Evolutionary conservation across 2,888 invertebrate species (phyloP), one percentile per base, ranked within the genome.

Genomic region (Philopedon plagiatum): DNA sequence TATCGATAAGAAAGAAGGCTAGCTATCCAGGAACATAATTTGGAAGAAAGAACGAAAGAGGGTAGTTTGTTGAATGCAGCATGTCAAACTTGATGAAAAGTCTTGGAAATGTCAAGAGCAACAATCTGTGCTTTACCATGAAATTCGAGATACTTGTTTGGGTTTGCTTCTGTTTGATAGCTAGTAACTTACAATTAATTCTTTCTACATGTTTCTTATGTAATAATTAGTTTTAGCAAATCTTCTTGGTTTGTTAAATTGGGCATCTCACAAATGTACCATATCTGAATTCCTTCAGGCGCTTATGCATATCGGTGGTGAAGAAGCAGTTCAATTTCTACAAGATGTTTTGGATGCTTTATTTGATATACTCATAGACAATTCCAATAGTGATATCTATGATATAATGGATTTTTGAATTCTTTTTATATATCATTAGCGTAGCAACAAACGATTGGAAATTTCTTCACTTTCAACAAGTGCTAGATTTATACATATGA

Each of bases 301-400:
- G 21, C 87, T 98, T 56, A 92, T 94, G 86, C 90, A 91, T 70
- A 96, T 97, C 4, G 94, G 95, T 61, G 94, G 95, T 5, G 96
- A 96, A 83, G 98, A 98, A 86, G 91, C 98, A 4, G 96, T 98
- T n/a, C 98, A 97, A 87, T 98, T 98, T 86, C 87, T 99, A 56
- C 94, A 96, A 85, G 97, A 98, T 82, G 95, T 97, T 75, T 87
- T 98, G 44, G 98, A 99, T 84, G 96, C 97, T 0, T 88, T 99
- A 60, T 98, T 99, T 84, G 93, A 93, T 83, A 97, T 99, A 82
- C 88, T 98, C 60, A 94, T 94, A 86, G 91, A 92, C 85, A 90
- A 91, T 82, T 88, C 89, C 3, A 90, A 93, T 76, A 90, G 89
- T 54, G 91, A 92, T 79, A 90, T 91, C 62, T 96, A 94, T 84